Evolutionary conservation across 2,113 vertebrate species (phyloP), one percentile per base, ranked within the genome.

Genomic region (Pseudopipra pipra): DNA sequence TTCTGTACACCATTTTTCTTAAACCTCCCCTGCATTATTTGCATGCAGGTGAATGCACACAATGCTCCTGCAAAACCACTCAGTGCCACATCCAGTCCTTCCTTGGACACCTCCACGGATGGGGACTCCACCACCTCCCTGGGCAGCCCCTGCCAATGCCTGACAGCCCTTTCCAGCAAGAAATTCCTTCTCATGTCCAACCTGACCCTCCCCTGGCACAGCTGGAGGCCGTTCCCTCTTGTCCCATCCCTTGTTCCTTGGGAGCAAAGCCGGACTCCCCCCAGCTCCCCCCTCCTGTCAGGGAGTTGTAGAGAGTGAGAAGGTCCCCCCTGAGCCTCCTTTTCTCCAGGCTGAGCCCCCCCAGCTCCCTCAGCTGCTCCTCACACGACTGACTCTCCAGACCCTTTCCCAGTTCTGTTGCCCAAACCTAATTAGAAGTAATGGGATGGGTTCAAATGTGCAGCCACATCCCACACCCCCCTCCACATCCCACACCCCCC

Each of bases 361-460:
- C 74, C 73, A 62, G 84, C 73, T 56, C 61, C 83, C 52, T n/a
- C n/a, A n/a, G n/a, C n/a, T n/a, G n/a, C n/a, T n/a, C 8, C 59
- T 37, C 35, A 37, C 24, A 61, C 14, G 35, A 37, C 52, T 67
- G 56, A 33, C 35, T 31, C 46, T 44, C 37, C 46, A 33, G 18
- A 0, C 2, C 20, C n/a, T 41, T 24, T 10, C 46, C 43, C 25
- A 55, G 12, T 7, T 47, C 30, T 14, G 4, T 12, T 49, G 16
- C 3, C 25, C 49, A 14, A 18, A 14, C 25, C 35, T 31, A 31
- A 22, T 21, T 14, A 17, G 13, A 46, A 19, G 25, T 41, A 58
- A 54, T 19, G 33, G 46, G 66, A 56, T 2, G 27, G 20, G 73
- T 37, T 46, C 7, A 80, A 21, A 41, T 3, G 17, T 21, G 43